A percentile compares a stretch with the other conserved stretches of the same genome.
These are phyloP conservation scores for Dione vanillae DNA, from an alignment of 2,888 invertebrate species.

Conservation along the genomic window DNA sequence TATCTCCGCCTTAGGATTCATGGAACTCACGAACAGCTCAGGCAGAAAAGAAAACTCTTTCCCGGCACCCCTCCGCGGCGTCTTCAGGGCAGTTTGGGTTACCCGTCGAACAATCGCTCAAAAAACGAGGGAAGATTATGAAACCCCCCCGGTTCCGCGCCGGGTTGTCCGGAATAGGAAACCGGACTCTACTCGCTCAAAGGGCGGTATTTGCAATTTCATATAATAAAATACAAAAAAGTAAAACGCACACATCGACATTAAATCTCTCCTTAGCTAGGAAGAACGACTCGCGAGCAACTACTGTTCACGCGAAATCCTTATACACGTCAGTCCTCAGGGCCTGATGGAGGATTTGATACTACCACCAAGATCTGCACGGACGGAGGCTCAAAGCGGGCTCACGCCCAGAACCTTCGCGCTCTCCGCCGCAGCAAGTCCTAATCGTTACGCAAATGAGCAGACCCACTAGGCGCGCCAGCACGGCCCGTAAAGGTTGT, in stretches of 20 bases:
- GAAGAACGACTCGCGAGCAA: constrained; percentile 84
- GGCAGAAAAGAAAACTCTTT: constrained; percentile 75
- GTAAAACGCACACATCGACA: constrained; percentile 62
- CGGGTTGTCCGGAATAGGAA: constrained; percentile 74
- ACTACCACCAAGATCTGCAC: constrained; percentile 88
- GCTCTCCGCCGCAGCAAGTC: constrained; percentile 76
- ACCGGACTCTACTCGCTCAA: constrained; percentile 76
- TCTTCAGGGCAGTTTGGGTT: constrained; percentile 80
- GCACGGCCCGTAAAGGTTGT: constrained; percentile 70
- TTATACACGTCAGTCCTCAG: constrained; percentile 74
- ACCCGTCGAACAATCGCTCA: constrained; percentile 11
- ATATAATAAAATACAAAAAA: constrained; percentile 29
- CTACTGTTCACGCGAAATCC: constrained; percentile 79
- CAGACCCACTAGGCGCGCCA: constrained; percentile 38
- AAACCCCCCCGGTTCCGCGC: constrained; percentile 53
- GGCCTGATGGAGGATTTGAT: constrained; percentile 87
- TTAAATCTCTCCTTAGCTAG: constrained; percentile 35
- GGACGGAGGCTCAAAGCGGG: constrained; percentile 80
- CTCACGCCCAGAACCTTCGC: constrained; percentile 84
- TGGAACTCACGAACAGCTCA: constrained; percentile 79
- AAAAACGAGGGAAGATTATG: constrained; percentile 64
- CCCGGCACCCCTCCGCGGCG: constrained; percentile 81
- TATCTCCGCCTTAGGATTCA: constrained; percentile 76
- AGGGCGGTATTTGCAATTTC: constrained; percentile 59
- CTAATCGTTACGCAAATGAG: constrained; percentile 85